Conservation (phyloP, 2,888 invertebrate genomes). For the Athalia rosae region DNA sequence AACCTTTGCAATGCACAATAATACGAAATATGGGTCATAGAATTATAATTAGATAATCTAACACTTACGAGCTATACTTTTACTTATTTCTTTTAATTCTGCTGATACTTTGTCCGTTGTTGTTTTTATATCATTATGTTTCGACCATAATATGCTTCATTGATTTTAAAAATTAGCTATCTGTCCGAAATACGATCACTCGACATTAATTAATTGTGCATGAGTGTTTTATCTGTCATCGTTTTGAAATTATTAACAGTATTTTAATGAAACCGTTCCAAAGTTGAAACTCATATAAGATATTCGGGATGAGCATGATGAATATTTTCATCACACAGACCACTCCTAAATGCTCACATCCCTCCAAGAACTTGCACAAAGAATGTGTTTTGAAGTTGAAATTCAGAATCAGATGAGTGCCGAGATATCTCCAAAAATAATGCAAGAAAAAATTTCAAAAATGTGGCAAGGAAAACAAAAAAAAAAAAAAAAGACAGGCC, state of each 20-base stretch:
- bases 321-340: no score
- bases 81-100: not conserved
- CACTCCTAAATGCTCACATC: no score
- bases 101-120: not conserved
- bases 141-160: not conserved
- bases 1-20: conserved; percentile 11
- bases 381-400: no score
- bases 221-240: conserved; percentile 16
- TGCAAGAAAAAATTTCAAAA: not conserved
- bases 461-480: conserved; percentile 5
- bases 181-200: conserved; percentile 15
- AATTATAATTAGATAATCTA: conserved; percentile 30
- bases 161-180: conserved; percentile 32
- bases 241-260: not conserved
- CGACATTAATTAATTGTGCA: conserved; percentile 1
- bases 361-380: no score
- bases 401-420: no score
- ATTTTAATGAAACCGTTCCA: no score
- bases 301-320: no score
- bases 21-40: conserved; percentile 18
- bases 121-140: not conserved
- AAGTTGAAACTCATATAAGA: no score
- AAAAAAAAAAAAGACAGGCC: conserved; percentile 16
- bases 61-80: conserved; percentile 10
- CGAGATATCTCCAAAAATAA: not conserved